Base-by-base conservation (phyloP, 2,113 vertebrate genomes). In the Porphyrio hochstetteri region DNA sequence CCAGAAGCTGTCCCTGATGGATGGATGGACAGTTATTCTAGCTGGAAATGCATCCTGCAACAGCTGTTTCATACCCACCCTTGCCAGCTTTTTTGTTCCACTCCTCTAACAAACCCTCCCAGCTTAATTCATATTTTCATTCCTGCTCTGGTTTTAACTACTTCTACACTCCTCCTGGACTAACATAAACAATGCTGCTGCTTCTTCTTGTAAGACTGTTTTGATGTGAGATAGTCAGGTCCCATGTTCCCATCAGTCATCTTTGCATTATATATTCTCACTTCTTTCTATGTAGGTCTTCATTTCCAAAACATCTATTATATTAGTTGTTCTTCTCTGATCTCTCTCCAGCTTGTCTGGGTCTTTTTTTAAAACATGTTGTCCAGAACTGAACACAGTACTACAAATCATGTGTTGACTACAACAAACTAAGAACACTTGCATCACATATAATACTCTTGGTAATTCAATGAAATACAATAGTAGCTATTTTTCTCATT, bases 271-370 rank as follows among this genome's bases (percentile, higher is more conserved):
- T 72, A 80, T 85, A 86, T 81, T 89, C 55, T 92, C 33, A 28
- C 70, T 91, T 86, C 60, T 95, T 94, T 89, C 79, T 85, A 76
- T 33, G 40, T 46, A 92, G 64, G 36, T 63, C 86, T 91, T 85
- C 11, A 5, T 86, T 93, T 95, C 79, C 86, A 96, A 94, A 93
- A 83, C 38, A 79, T 82, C 75, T 84, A 40, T 90, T 90, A 90
- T 64, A 79, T 86, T 70, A 86, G 13, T 44, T 92, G 31, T 31
- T 92, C 27, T 84, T 12, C 88, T 97, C 89, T 96, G 81, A 95
- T 95, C 53, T 80, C 42, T 72, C 38, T 91, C 88, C 93, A 96
- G 55, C 48, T 71, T 71, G 60, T 78, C 94, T 91, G 63, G 33
- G 52, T 60, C 63, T 79, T 70, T 92, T 92, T 89, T 88, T 31